phyloP scores from a whole-genome alignment of 2,888 invertebrate genomes.

The Cataglyphis rosenhaueri region DNA sequence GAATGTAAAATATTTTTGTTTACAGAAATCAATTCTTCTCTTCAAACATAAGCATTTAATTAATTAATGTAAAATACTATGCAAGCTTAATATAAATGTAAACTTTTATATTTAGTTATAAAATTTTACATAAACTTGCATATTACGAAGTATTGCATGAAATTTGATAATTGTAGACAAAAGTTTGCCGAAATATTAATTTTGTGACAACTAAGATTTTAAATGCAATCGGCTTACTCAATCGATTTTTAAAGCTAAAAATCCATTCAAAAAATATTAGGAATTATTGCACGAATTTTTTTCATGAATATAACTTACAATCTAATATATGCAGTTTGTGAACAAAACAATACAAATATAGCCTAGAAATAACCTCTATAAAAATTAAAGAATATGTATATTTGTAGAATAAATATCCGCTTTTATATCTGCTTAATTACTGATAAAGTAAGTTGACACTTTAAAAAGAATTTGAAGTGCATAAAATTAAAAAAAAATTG shows the following conservation, averaged over 20 bases:
- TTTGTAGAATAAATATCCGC: background rate
- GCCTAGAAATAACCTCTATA: background rate
- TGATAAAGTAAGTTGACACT: background rate
- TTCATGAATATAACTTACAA: background rate
- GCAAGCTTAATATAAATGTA: background rate
- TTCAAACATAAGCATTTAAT: background rate
- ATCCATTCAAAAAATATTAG: background rate
- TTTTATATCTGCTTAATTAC: background rate
- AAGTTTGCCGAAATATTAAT: background rate
- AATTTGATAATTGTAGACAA: background rate
- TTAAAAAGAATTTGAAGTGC: background rate
- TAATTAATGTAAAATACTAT: background rate
- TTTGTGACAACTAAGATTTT: background rate
- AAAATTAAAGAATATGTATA: background rate
- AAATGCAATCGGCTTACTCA: background rate
- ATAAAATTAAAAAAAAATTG: background rate
- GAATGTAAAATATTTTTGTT: background rate
- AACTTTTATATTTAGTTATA: conserved; percentile 3
- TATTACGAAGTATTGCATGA: background rate
- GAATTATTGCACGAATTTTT: background rate
- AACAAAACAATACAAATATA: background rate
- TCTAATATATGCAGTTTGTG: background rate
- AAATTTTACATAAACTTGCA: background rate
- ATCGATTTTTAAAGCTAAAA: background rate
- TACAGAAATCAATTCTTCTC: background rate